Conservation (phyloP, 1,140 invertebrate species). For the Ceratitis capitata region DNA sequence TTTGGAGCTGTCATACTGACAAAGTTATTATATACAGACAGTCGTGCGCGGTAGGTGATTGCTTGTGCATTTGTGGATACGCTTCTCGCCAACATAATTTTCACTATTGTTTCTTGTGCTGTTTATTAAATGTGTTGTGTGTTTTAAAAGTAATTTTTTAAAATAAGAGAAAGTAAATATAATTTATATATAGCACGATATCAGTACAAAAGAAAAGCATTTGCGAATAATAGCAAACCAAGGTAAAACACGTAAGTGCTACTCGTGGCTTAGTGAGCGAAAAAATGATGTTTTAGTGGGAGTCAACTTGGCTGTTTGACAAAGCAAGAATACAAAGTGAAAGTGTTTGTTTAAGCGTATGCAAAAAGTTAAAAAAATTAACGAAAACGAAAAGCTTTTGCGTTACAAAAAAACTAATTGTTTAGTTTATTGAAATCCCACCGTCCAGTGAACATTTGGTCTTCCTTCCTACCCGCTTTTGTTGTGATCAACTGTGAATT, state of each 20-base stretch:
- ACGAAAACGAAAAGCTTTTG: neutral
- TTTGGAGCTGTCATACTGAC: conserved; percentile 15
- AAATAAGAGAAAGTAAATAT: too few species aligned
- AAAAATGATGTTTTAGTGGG: neutral
- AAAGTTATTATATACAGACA: conserved; percentile 41
- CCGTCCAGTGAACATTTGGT: neutral
- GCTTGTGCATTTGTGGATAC: conserved; percentile 34
- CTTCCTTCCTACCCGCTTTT: neutral
- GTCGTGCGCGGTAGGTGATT: conserved; percentile 41
- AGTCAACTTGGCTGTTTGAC: neutral
- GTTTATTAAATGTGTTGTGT: neutral
- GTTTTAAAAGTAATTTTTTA: neutral
- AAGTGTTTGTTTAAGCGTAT: conserved; percentile 16
- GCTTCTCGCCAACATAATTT: neutral
- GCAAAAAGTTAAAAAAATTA: neutral
- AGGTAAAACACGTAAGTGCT: neutral
- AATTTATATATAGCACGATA: too few species aligned
- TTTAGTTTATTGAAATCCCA: neutral
- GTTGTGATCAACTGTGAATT: neutral
- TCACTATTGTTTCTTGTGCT: neutral
- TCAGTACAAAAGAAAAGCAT: too few species aligned
- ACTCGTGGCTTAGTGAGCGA: neutral
- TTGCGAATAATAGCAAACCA: neutral
- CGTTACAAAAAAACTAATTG: neutral
- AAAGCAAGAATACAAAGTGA: neutral